Percentiles rank a stretch among this genome's conserved stretches.
phyloP scores from a whole-genome alignment of 2,797 vertebrate species.

The Karalla daura region DNA sequence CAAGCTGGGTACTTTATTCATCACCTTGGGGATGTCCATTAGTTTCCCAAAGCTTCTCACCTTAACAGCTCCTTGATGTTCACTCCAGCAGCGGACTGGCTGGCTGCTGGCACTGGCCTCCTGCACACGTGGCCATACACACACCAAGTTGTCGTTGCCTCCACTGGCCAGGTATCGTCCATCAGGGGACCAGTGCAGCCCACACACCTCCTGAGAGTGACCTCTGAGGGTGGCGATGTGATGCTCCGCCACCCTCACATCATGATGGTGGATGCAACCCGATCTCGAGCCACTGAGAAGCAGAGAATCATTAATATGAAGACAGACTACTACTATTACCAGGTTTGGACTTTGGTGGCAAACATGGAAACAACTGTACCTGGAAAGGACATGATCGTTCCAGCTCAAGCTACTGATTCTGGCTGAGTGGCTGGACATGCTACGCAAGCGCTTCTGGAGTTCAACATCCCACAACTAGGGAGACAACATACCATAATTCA shows the following conservation, averaged over 20 bases:
- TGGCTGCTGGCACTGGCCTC: slow-evolving; percentile 73
- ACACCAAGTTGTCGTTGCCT: slow-evolving; percentile 95
- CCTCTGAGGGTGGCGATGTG: slow-evolving; percentile 88
- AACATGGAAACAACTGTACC: slow-evolving; percentile 77
- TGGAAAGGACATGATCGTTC: slow-evolving; percentile 94
- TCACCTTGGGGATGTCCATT: no score
- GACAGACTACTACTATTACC: no score
- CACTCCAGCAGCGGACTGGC: slow-evolving; percentile 86
- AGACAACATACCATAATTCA: no score
- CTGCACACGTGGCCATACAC: slow-evolving; percentile 88
- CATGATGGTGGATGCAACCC: slow-evolving; percentile 96
- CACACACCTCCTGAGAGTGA: slow-evolving; percentile 96
- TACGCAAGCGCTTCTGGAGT: slow-evolving; percentile 91
- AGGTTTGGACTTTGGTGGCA: no score
- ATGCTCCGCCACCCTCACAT: slow-evolving; percentile 93
- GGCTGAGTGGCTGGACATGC: slow-evolving; percentile 91
- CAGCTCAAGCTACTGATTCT: slow-evolving; percentile 92
- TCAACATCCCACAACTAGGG: slow-evolving; percentile 94
- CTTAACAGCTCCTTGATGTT: slow-evolving; percentile 98
- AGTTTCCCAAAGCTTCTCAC: no score
- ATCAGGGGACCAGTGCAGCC: slow-evolving; percentile 94
- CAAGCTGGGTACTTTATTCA: no score
- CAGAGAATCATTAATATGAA: not conserved
- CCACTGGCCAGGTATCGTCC: slow-evolving; percentile 95
- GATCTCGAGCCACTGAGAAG: slow-evolving; percentile 90